These are phyloP conservation scores for Hyperoplus immaculatus DNA, from an alignment of 2,797 vertebrate species.

Conservation along the genomic window DNA sequence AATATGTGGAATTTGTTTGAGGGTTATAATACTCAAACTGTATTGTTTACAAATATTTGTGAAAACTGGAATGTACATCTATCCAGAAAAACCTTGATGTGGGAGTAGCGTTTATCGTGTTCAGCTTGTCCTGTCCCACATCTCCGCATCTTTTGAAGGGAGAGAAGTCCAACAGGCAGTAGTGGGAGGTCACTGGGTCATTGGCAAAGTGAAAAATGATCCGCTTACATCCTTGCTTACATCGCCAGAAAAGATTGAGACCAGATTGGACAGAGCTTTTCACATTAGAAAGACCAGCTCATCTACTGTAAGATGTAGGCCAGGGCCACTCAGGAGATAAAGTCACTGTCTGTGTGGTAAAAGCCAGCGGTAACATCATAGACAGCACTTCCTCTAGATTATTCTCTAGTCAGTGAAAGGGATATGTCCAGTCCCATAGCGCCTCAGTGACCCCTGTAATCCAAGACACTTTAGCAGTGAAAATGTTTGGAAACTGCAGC, in stretches of 20 bases:
- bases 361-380: constrained; percentile 32
- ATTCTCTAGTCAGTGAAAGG: background rate
- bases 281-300: constrained; percentile 53
- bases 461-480: background rate
- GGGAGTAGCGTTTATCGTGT: constrained; percentile 30
- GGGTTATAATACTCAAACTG: background rate
- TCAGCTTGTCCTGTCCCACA: constrained; percentile 14
- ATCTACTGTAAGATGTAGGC: constrained; percentile 42
- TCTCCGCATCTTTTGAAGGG: constrained; percentile 16
- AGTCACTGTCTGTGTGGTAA: constrained; percentile 41
- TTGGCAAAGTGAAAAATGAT: constrained; percentile 69
- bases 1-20: background rate
- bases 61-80: background rate
- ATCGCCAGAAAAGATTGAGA: constrained; percentile 62
- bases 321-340: constrained; percentile 59
- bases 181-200: constrained; percentile 56
- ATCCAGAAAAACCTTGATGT: background rate
- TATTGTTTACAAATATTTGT: background rate
- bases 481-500: background rate
- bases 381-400: constrained; percentile 45
- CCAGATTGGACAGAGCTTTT: constrained; percentile 62
- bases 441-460: background rate
- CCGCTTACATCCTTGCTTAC: constrained; percentile 62
- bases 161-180: constrained; percentile 21
- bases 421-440: background rate